Base-by-base conservation (phyloP, 2,113 vertebrate species). In the Pedionomus torquatus region DNA sequence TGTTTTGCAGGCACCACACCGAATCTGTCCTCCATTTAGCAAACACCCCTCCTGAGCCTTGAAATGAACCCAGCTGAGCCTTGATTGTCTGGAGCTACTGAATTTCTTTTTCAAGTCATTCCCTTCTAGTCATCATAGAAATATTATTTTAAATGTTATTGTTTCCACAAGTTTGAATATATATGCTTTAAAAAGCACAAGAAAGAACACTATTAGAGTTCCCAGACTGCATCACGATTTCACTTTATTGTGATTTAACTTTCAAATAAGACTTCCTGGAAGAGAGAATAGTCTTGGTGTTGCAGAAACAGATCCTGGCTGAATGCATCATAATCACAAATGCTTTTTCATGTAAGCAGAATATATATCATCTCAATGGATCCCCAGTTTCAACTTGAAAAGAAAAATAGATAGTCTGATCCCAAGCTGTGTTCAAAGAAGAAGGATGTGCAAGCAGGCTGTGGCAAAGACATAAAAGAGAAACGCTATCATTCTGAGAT, bases 271-370 rank as follows among this genome's bases (percentile, higher is more conserved):
- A 69, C 19, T 85, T 94, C 25, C 65, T 57, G 57, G 77, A 92
- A 92, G n/a, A 84, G 48, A 72, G 61, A 87, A 82, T 54, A 84
- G 61, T 19, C 44, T 75, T 91, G 51, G 44, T 93, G 80, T 71
- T 82, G 83, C 83, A 93, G 86, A 90, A 94, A 81, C 64, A 79
- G 86, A 93, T 79, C 83, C 70, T 30, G 5, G 37, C 17, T 84
- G 94, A 97, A 89, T 54, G 87, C 87, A 77, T 84, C 74, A 63
- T 69, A 95, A 94, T 89, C 91, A 92, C 43, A 91, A 91, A 94
- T 81, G 69, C 77, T 87, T 97, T 94, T 96, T 96, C 70, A 70
- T 76, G 54, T 78, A 71, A 83, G 78, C 49, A 91, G 83, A 78
- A 92, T 87, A 89, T 91, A 64, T 87, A 92, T 91, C 52, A 92